These are phyloP conservation scores for Amiota mariae DNA, from an alignment of 2,888 invertebrate genomes.

Conservation along the genomic window DNA sequence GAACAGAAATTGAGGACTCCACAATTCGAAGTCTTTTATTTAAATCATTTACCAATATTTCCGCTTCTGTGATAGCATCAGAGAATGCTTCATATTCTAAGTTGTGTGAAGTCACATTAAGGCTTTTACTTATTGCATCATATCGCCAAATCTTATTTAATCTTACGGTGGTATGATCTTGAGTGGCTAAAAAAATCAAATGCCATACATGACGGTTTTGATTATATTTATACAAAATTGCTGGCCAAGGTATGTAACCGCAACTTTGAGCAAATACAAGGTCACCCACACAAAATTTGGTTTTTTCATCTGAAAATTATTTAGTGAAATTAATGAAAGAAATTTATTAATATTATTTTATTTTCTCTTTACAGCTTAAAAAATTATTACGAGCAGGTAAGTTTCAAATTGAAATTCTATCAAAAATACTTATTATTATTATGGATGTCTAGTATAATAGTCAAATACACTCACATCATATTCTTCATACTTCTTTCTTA, in stretches of 20 bases:
- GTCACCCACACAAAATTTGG: constrained; percentile 21
- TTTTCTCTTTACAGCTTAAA: constrained; percentile 48
- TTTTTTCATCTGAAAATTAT: not conserved
- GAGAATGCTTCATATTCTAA: constrained; percentile 31
- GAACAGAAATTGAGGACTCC: too few relatives aligned
- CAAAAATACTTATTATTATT: not conserved
- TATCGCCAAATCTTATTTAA: constrained; percentile 41
- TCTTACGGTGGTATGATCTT: constrained; percentile 23
- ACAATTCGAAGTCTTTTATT: too few relatives aligned
- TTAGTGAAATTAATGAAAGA: too few relatives aligned
- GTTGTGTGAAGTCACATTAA: constrained; percentile 28
- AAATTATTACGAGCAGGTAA: constrained; percentile 27
- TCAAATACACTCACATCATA: not conserved
- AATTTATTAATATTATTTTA: not conserved
- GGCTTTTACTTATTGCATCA: constrained; percentile 15
- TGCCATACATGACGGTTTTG: not conserved
- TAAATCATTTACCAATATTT: too few relatives aligned
- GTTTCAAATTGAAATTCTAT: not conserved
- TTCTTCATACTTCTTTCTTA: too few relatives aligned
- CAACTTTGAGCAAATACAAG: constrained; percentile 41
- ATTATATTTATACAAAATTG: constrained; percentile 7
- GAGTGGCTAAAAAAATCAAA: constrained; percentile 30
- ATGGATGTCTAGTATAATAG: not conserved
- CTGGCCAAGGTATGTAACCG: constrained; percentile 46
- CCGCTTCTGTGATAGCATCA: constrained; percentile 24